Evolutionary conservation across 2,113 vertebrate genomes (phyloP).

Genomic region (Gobius niger): DNA sequence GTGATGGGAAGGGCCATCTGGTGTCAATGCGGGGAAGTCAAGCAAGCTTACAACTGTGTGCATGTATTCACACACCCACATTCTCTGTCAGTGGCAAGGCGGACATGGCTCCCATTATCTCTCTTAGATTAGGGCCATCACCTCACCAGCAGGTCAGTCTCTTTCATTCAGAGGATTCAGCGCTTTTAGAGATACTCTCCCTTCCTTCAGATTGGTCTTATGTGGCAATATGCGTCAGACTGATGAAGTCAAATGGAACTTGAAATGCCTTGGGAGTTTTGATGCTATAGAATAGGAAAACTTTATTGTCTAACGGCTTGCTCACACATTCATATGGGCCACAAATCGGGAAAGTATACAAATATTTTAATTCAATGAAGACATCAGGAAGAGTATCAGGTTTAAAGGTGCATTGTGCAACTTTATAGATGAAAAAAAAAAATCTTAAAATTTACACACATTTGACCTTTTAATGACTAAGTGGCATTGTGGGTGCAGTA

Average conservation of each 20-base stretch:
- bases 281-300: neutral
- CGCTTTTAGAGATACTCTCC: neutral
- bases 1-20: slow-evolving; percentile 82
- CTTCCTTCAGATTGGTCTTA: slow-evolving; percentile 2
- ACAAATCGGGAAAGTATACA: no score
- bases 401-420: no score
- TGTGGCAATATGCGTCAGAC: neutral
- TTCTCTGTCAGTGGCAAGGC: slow-evolving; percentile 16
- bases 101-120: slow-evolving; percentile 28
- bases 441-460: no score
- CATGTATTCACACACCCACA: slow-evolving; percentile 39
- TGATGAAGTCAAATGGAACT: neutral
- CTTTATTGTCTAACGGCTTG: no score
- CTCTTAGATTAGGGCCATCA: slow-evolving; percentile 36
- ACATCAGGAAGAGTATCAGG: neutral
- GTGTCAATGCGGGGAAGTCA: slow-evolving; percentile 78
- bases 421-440: no score
- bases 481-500: no score
- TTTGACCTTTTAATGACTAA: no score
- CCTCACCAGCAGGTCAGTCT: slow-evolving; percentile 57
- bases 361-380: neutral
- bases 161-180: slow-evolving; percentile 18
- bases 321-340: no score
- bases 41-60: slow-evolving; percentile 61
- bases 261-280: neutral